Base-by-base conservation (phyloP, 2,888 invertebrate genomes). In the Pollenia amentaria region DNA sequence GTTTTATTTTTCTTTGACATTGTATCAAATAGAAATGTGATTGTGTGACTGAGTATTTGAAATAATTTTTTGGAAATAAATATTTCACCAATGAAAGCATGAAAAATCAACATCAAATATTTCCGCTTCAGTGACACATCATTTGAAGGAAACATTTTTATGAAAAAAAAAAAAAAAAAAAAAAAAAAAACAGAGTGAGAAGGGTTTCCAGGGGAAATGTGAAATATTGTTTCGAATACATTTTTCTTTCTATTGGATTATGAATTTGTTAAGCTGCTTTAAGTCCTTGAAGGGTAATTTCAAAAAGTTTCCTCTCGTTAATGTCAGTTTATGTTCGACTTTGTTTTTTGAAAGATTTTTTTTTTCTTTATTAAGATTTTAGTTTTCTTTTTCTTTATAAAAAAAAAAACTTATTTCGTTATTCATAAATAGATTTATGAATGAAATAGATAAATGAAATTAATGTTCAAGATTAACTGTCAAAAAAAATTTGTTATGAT, bases 81-180 rank as follows among this genome's bases (percentile, higher is more conserved):
- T 60, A 64, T 72, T 80, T 72, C 38, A 29, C 70, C 79, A 80
- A 64, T 53, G 60, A 53, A 81, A 77, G 83, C 77, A 77, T 77
- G 42, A 64, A 77, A 77, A 62, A 70, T 83, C 77, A 83, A 77
- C 83, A 83, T 70, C 83, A 83, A 83, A 83, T 83, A n/a, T 72
- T 83, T 83, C 83, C 83, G 83, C 76, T 83, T 83, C 70, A 72
- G 69, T 83, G 77, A 77, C 77, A 83, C 73, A 72, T 80, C 53
- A 62, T 75, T 75, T 75, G 21, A 51, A 42, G 42, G 60, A 67
- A 42, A 48, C 21, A 29, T 40, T 7, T 11, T 29, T 29, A 29
- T 29, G 0, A 64, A 16, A 12, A 67, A 67, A 48, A 55, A 40
- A 29, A 42, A 10, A 51, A 44, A 14, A 3, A 65, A 16, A 46